phyloP scores from a whole-genome alignment of 53 echinoderm and acorn worm species.

The Temnopleurus reevesii region DNA sequence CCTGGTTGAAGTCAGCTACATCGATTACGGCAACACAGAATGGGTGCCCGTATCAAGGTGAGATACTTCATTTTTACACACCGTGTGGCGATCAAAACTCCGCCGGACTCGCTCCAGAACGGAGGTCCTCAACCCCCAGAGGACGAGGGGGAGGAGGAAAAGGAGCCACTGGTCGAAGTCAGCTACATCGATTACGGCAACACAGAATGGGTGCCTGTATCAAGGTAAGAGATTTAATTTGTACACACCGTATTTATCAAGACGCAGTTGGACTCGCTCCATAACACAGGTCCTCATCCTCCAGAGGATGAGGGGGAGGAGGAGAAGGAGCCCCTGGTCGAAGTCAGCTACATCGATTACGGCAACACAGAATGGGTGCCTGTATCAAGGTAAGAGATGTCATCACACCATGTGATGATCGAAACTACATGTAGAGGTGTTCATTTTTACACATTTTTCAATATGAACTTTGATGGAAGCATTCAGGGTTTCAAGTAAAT shows the following conservation, averaged over 20 bases:
- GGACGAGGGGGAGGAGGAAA: slow-evolving; percentile 61
- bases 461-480: too few species aligned
- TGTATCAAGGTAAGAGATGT: slow-evolving; percentile 78
- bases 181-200: slow-evolving; percentile 95
- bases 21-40: slow-evolving; percentile 95
- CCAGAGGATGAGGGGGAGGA: slow-evolving; percentile 56
- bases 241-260: slow-evolving; percentile 74
- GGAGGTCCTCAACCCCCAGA: slow-evolving; percentile 39
- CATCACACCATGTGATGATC: too few species aligned
- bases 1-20: slow-evolving; percentile 83
- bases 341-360: slow-evolving; percentile 92
- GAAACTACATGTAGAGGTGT: too few species aligned
- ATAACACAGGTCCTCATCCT: slow-evolving; percentile 36
- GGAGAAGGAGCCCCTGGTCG: slow-evolving; percentile 66
- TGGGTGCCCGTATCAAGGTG: slow-evolving; percentile 84
- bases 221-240: slow-evolving; percentile 85
- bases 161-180: slow-evolving; percentile 76
- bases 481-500: too few species aligned
- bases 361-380: slow-evolving; percentile 93
- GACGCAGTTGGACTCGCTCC: slow-evolving; percentile 54
- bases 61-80: too few species aligned
- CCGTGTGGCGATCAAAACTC: slow-evolving; percentile 70
- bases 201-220: slow-evolving; percentile 81
- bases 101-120: slow-evolving; percentile 51
- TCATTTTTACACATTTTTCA: too few species aligned